Percentiles rank a stretch among this genome's conserved stretches.
Evolutionary conservation across 1,140 invertebrate genomes (phyloP).

Genomic region (Probaryconus sp.): DNA sequence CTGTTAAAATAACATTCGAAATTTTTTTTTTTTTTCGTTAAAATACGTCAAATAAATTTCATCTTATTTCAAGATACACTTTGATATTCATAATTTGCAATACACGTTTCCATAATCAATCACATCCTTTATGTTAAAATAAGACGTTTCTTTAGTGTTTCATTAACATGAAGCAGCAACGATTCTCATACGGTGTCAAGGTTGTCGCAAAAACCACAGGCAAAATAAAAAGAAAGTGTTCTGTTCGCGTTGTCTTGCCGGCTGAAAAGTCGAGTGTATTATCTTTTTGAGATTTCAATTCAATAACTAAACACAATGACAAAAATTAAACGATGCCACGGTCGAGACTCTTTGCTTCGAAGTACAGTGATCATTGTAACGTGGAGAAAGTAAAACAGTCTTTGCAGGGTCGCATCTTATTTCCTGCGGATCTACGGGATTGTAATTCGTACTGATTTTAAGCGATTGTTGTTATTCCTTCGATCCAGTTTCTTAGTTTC

Average conservation of each 20-base stretch:
- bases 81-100: too few species aligned
- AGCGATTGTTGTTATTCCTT: slow-evolving; percentile 32
- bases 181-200: slow-evolving; percentile 40
- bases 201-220: slow-evolving; percentile 18
- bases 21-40: too few species aligned
- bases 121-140: too few species aligned
- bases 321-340: slow-evolving; percentile 50
- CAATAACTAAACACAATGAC: slow-evolving; percentile 5
- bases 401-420: slow-evolving; percentile 29
- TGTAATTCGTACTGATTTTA: slow-evolving; percentile 28
- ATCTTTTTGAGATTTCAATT: slow-evolving; percentile 25
- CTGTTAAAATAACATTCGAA: too few species aligned
- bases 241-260: not conserved
- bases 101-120: too few species aligned
- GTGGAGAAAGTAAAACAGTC: slow-evolving; percentile 51
- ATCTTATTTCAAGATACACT: too few species aligned
- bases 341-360: slow-evolving; percentile 30
- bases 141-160: not conserved
- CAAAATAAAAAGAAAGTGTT: slow-evolving; percentile 24
- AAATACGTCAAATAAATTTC: slow-evolving; percentile 5
- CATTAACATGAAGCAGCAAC: not conserved
- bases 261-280: not conserved
- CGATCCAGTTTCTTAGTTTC: slow-evolving; percentile 45
- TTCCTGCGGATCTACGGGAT: slow-evolving; percentile 47
- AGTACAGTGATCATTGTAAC: slow-evolving; percentile 49